phyloP scores from a whole-genome alignment of 1,140 invertebrate species.

The Samia ricini region DNA sequence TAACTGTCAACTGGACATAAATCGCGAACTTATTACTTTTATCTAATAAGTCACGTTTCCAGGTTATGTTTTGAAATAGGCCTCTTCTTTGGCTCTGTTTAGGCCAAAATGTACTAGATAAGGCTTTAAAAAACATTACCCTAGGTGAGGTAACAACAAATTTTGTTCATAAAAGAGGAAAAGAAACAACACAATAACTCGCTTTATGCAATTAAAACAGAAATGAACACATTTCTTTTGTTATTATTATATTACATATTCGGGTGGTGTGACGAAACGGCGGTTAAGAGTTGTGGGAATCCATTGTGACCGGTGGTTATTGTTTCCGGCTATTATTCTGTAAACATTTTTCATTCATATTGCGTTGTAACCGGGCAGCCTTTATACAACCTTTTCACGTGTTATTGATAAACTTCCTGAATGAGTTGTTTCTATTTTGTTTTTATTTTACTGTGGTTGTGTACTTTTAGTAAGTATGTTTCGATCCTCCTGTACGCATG shows the following conservation, averaged over 20 bases:
- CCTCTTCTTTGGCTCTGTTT: too few relatives aligned
- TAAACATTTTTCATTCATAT: background rate
- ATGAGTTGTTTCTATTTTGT: background rate
- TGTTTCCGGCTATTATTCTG: slow-evolving; percentile 13
- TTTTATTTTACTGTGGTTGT: background rate
- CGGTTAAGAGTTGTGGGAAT: slow-evolving; percentile 35
- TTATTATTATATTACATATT: slow-evolving; percentile 15
- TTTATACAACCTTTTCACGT: background rate
- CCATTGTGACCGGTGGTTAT: slow-evolving; percentile 7
- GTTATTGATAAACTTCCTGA: background rate
- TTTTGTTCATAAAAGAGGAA: background rate
- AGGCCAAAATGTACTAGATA: too few relatives aligned
- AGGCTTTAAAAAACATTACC: background rate
- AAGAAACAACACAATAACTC: background rate
- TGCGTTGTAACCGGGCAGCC: background rate
- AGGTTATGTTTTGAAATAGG: too few relatives aligned
- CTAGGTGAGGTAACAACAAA: background rate
- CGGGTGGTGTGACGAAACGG: slow-evolving; percentile 39
- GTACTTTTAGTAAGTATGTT: too few relatives aligned
- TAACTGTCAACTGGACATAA: too few relatives aligned
- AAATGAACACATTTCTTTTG: slow-evolving; percentile 36
- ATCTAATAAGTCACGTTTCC: too few relatives aligned
- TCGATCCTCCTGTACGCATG: too few relatives aligned
- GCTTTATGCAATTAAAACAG: slow-evolving; percentile 6
- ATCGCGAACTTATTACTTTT: too few relatives aligned